Conservation (phyloP, 2,888 invertebrate species). For the Himalopsyche kuldschensis region DNA sequence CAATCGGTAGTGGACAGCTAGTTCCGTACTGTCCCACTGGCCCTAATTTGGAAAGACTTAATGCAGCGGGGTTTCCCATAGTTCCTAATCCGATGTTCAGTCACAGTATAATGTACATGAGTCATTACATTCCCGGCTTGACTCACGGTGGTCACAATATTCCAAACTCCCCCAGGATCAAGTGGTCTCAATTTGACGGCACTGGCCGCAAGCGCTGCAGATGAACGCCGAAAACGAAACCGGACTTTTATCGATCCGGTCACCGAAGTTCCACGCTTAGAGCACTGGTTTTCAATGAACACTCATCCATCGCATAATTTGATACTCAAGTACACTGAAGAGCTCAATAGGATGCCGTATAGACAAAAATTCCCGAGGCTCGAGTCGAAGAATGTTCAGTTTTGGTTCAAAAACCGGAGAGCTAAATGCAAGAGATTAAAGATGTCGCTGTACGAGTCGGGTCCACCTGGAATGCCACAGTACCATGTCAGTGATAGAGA, state of each 20-base stretch:
- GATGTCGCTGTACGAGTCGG: slow-evolving; percentile 82
- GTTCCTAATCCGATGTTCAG: slow-evolving; percentile 87
- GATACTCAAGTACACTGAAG: slow-evolving; percentile 96
- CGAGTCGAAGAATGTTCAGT: slow-evolving; percentile 98
- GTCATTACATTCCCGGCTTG: slow-evolving; percentile 76
- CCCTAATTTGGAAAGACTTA: slow-evolving; percentile 50
- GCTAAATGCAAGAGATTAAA: slow-evolving; percentile 97
- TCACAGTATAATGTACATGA: slow-evolving; percentile 91
- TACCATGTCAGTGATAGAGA: slow-evolving; percentile 64
- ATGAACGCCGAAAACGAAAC: slow-evolving; percentile 91
- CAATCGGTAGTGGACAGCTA: slow-evolving; percentile 43
- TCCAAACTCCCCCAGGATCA: slow-evolving; percentile 62
- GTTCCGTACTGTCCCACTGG: slow-evolving; percentile 43
- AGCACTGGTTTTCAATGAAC: slow-evolving; percentile 96
- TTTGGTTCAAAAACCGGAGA: slow-evolving; percentile 98
- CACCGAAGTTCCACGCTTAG: slow-evolving; percentile 91
- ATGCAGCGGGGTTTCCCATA: slow-evolving; percentile 68
- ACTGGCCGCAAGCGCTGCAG: slow-evolving; percentile 64
- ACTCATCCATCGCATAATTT: slow-evolving; percentile 98
- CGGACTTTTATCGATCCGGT: slow-evolving; percentile 99
- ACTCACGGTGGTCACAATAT: slow-evolving; percentile 50
- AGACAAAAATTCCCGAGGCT: slow-evolving; percentile 97
- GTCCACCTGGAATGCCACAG: slow-evolving; percentile 62
- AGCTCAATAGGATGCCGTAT: slow-evolving; percentile 95
- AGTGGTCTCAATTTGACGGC: slow-evolving; percentile 66